Base-by-base conservation (phyloP, 2,113 vertebrate species). In the Apus apus region DNA sequence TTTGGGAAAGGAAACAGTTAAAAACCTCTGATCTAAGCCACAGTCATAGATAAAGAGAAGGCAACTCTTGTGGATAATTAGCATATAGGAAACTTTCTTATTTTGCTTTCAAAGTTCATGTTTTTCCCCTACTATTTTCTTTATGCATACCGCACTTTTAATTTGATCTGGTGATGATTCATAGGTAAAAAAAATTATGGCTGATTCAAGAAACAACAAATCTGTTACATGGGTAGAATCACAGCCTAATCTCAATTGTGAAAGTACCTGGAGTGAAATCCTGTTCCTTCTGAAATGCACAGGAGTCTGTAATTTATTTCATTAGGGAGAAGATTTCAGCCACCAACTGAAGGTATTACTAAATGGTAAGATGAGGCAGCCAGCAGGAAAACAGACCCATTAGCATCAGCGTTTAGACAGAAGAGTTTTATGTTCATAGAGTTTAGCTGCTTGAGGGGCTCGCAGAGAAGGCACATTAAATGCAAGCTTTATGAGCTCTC, bases 1-100 rank as follows among this genome's bases (percentile, higher is more conserved):
- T 21, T 57, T 30, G 26, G 46, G 58, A 87, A 85, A 76, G 36
- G 6, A 85, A 93, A 83, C 4, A 19, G 68, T 60, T 73, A 66
- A 89, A 78, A 68, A 38, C 0, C 27, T 46, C 16, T 68, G 38
- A 26, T 22, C 15, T 66, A 48, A 92, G 70, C 27, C 68, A 66
- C 25, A 71, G 18, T 8, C 29, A 78, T 40, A 84, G 84, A 83
- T 29, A 81, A 72, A 67, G 21, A 65, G 3, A 71, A 54, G 1
- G 26, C 0, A 0, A 62, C 8, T 9, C 29, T 43, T 29, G 10
- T 38, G 6, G 26, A 46, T 60, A 56, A 87, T 51, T 60, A 77
- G 20, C 38, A 51, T 19, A 46, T 0, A 73, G 22, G 74, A 66
- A 84, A 40, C 3, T n/a, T 51, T 40, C 20, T 17, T 7, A 61